Conservation (phyloP, 2,113 vertebrate genomes). For the Ameiurus melas region DNA sequence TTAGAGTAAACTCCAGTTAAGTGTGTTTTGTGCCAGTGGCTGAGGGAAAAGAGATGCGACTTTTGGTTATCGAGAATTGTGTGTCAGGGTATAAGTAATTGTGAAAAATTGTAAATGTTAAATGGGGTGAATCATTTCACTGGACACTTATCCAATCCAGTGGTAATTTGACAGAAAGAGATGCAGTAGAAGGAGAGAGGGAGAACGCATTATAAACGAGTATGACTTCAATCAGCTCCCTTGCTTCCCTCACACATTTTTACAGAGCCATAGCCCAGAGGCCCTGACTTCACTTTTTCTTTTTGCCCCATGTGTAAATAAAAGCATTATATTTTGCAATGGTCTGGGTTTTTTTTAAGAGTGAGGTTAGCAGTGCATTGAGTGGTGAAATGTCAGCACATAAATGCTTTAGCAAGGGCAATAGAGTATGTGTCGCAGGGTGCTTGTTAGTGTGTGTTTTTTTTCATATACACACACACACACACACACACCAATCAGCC, state of each 20-base stretch:
- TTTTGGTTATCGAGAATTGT: not conserved
- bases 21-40: not conserved
- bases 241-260: slow-evolving; percentile 6
- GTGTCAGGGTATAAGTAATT: not conserved
- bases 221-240: slow-evolving; percentile 36
- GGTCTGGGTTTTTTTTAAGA: slow-evolving; percentile 47
- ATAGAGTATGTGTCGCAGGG: slow-evolving; percentile 24
- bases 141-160: not conserved
- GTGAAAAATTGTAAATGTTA: not conserved
- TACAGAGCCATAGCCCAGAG: slow-evolving; percentile 23
- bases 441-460: not conserved
- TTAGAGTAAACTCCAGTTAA: not conserved
- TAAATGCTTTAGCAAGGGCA: slow-evolving; percentile 49
- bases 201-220: not conserved
- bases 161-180: not conserved
- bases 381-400: slow-evolving; percentile 65
- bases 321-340: slow-evolving; percentile 52
- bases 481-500: too few relatives aligned
- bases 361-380: slow-evolving; percentile 52
- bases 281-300: slow-evolving; percentile 46
- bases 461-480: not conserved
- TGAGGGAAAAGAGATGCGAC: not conserved
- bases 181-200: not conserved
- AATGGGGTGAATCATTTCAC: slow-evolving; percentile 18
- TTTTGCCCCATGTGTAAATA: slow-evolving; percentile 53